phyloP scores from a whole-genome alignment of 2,888 invertebrate species.

The Hartigia nigra region DNA sequence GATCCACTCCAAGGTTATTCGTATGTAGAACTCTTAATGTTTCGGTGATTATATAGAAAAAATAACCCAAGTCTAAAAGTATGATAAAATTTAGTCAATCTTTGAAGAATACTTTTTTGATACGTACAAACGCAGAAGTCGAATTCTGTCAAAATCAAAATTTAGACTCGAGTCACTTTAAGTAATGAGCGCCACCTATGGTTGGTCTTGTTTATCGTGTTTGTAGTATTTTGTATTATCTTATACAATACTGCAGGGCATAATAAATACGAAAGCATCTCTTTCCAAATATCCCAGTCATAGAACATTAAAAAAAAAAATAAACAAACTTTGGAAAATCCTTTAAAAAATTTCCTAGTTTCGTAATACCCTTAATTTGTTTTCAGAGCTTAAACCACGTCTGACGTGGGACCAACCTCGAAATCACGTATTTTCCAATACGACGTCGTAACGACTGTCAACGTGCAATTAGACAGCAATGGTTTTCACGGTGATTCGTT shows the following conservation, averaged over 20 bases:
- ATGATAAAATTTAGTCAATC: background rate
- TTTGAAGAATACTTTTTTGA: background rate
- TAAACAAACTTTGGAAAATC: background rate
- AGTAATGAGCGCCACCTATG: background rate
- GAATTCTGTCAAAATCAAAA: no score
- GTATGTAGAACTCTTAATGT: background rate
- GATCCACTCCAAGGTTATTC: background rate
- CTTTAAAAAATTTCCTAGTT: background rate
- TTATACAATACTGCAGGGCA: background rate
- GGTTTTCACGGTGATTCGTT: background rate
- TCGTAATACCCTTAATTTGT: slow-evolving; percentile 1
- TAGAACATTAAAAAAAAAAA: background rate
- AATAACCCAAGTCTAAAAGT: background rate
- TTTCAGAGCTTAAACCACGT: background rate
- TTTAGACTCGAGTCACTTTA: background rate
- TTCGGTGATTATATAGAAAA: background rate
- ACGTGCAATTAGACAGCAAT: background rate
- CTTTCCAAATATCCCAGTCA: background rate
- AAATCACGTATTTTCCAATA: background rate
- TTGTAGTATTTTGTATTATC: background rate
- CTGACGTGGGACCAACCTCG: background rate
- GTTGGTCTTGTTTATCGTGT: background rate
- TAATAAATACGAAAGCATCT: background rate
- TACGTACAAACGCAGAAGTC: no score
- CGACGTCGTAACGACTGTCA: background rate